Evolutionary conservation across 2,888 invertebrate genomes (phyloP).

Genomic region (Aleiodes leptofemur): DNA sequence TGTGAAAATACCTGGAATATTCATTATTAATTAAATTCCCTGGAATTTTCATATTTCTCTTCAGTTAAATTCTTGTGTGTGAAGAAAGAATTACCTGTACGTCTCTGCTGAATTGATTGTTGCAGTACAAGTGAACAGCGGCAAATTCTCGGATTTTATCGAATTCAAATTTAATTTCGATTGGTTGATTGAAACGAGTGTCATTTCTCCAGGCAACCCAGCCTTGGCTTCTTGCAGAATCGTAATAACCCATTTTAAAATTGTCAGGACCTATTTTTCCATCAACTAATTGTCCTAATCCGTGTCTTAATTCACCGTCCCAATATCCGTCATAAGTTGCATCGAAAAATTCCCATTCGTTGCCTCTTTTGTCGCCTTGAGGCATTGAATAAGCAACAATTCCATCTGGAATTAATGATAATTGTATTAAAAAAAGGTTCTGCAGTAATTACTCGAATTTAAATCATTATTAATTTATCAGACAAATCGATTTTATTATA

Average conservation of each 20-base stretch:
- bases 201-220: slow-evolving; percentile 96
- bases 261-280: slow-evolving; percentile 87
- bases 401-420: slow-evolving; percentile 78
- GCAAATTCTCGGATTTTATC: slow-evolving; percentile 91
- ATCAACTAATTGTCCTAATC: slow-evolving; percentile 90
- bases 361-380: slow-evolving; percentile 89
- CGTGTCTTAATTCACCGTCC: slow-evolving; percentile 84
- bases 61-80: background rate
- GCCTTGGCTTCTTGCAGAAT: slow-evolving; percentile 78
- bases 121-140: slow-evolving; percentile 86
- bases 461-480: too few relatives aligned
- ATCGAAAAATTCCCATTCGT: slow-evolving; percentile 87
- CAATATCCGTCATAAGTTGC: slow-evolving; percentile 90
- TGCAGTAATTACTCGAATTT: too few relatives aligned
- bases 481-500: too few relatives aligned
- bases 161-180: slow-evolving; percentile 87
- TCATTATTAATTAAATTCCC: slow-evolving; percentile 47
- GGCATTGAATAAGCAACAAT: slow-evolving; percentile 91
- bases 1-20: slow-evolving; percentile 84
- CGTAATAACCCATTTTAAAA: slow-evolving; percentile 81
- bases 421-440: too few relatives aligned
- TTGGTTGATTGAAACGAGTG: slow-evolving; percentile 79
- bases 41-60: slow-evolving; percentile 11
- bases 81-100: slow-evolving; percentile 80
- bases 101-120: slow-evolving; percentile 89